These are phyloP conservation scores for Alosa alosa DNA, from an alignment of 2,113 vertebrate genomes.

Conservation along the genomic window DNA sequence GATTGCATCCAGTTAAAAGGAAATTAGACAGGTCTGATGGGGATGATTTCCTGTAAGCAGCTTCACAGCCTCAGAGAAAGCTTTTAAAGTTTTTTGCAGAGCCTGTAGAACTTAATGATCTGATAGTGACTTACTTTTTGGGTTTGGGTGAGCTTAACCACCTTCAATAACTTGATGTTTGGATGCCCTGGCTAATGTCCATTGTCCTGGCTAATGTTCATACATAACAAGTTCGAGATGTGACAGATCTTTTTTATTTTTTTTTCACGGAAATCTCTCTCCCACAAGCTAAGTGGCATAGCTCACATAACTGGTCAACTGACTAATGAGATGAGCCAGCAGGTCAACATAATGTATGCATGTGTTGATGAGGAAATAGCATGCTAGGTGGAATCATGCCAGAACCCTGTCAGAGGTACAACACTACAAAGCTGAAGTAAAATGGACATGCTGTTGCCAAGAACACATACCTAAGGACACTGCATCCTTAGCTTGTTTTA, in stretches of 20 bases:
- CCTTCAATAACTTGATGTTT: no score
- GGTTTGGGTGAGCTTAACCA: no score
- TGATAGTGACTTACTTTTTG: neutral
- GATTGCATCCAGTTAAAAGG: conserved; percentile 1
- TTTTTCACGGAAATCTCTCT: neutral
- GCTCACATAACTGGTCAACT: neutral
- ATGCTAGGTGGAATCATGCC: neutral
- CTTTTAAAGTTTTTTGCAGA: neutral
- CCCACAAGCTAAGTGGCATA: neutral
- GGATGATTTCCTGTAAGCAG: conserved; percentile 1
- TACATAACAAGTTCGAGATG: neutral
- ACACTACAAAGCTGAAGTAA: neutral
- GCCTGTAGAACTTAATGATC: neutral
- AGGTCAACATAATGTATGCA: neutral
- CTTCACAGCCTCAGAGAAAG: neutral
- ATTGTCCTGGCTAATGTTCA: neutral
- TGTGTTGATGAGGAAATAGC: neutral
- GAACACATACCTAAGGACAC: neutral
- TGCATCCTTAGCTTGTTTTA: neutral
- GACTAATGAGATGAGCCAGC: neutral
- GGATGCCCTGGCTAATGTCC: neutral
- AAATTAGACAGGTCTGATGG: conserved; percentile 1
- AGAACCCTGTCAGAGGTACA: neutral
- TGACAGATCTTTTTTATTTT: neutral
- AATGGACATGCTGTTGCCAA: neutral